Evolutionary conservation across 2,797 vertebrate species (phyloP), one percentile per base, ranked within the genome.

Genomic region (Hephaestus fuliginosus): DNA sequence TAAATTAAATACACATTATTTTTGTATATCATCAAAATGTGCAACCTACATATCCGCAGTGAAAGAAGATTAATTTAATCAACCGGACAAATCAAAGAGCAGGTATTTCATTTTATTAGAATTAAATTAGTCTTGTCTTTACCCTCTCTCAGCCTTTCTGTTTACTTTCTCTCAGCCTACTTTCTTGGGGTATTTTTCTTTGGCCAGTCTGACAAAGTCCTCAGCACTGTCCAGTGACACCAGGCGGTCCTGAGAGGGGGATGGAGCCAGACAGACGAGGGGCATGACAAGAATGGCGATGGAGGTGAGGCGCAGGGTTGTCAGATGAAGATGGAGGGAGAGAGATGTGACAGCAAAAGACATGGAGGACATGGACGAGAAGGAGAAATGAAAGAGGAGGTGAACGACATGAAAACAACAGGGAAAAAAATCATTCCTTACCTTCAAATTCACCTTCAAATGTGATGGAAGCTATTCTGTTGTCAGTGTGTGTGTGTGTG

Each of bases 171-270:
- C 28, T 88, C 76, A 83, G 39, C 25, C 55, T 17, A 62, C 87
- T 49, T 73, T 94, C 88, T 94, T 97, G 0, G 97, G 97, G 39
- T 97, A 98, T 78, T 89, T 95, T 11, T 77, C 49, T 25, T 94
- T 94, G 61, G 97, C 97, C 87, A 96, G 90, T 90, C 80, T 89
- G 88, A 97, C 93, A 93, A 98, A 98, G 43, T 98, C 97, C 7
- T 98, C 97, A 0, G 96, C 97, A 0, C 96, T 97, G 33, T 98
- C 97, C 17, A 98, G 95, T n/a, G 96, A 95, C 77, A 98, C 95
- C 62, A 98, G 95, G 8, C 96, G 96, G 64, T 97, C 97, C 97
- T 98, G 89, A 52, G 30, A 52, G 58, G 9, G 51, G 67, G 75
- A 52, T 3, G 44, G 18, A 2, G 25, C 25, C 25, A 64, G 14